These are phyloP conservation scores for Pinctada fucata DNA, from an alignment of 2,888 invertebrate species.

Conservation along the genomic window DNA sequence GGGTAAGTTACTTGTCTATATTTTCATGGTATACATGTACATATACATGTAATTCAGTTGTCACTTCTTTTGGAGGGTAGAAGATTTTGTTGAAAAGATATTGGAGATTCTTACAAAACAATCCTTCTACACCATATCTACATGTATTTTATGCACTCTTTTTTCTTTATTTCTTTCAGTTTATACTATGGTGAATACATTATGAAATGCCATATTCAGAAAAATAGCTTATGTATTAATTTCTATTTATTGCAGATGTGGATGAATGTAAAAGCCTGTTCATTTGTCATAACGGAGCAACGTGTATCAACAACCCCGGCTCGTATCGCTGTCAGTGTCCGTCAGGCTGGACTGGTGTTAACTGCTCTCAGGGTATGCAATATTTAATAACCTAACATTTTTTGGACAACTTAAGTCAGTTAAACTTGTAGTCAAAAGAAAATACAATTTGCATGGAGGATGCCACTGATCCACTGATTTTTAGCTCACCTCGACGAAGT, in stretches of 20 bases:
- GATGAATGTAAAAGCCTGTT: slow-evolving; percentile 44
- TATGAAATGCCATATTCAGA: no score
- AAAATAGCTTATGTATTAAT: not conserved
- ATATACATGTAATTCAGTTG: not conserved
- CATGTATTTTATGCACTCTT: no score
- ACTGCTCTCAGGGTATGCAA: slow-evolving; percentile 80
- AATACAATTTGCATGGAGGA: no score
- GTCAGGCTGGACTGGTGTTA: slow-evolving; percentile 91
- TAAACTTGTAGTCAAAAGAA: not conserved
- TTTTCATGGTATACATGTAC: not conserved
- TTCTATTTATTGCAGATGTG: slow-evolving; percentile 17
- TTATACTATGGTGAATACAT: no score
- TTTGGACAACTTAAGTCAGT: not conserved
- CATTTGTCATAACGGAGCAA: slow-evolving; percentile 52
- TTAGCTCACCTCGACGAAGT: no score
- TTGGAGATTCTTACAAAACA: no score
- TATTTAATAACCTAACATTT: not conserved
- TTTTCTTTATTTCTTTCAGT: no score
- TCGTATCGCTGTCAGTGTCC: slow-evolving; percentile 53
- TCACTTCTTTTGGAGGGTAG: not conserved
- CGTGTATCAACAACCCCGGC: slow-evolving; percentile 55
- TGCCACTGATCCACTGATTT: no score
- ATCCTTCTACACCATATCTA: no score
- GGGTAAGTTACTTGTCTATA: slow-evolving; percentile 7
- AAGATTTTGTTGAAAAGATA: no score